These are phyloP conservation scores for Temnothorax rugatulus DNA, from an alignment of 2,888 invertebrate species.

Conservation along the genomic window DNA sequence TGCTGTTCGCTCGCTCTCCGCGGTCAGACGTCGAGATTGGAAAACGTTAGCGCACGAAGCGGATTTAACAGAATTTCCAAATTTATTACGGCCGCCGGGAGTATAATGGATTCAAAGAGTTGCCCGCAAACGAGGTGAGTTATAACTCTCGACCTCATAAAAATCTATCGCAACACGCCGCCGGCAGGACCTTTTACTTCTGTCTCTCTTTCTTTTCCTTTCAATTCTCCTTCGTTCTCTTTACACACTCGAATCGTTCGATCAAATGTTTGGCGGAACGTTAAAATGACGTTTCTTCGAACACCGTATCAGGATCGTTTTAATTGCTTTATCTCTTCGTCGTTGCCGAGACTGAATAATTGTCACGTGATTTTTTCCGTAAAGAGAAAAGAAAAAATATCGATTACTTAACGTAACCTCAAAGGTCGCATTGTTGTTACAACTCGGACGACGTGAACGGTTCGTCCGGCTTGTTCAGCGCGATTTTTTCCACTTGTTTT, in stretches of 20 bases:
- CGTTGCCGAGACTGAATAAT: slow-evolving; percentile 5
- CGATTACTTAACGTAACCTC: background rate
- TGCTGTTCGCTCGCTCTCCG: slow-evolving; percentile 33
- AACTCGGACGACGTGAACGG: slow-evolving; percentile 45
- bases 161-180: slow-evolving; percentile 53
- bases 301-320: background rate
- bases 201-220: background rate
- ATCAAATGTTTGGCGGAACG: background rate
- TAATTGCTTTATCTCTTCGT: background rate
- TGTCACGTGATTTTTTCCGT: background rate
- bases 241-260: slow-evolving; percentile 4
- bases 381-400: slow-evolving; percentile 5
- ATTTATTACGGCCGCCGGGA: slow-evolving; percentile 54
- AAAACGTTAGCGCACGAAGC: slow-evolving; percentile 61
- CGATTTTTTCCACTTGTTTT: slow-evolving; percentile 69
- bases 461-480: slow-evolving; percentile 36
- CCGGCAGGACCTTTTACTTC: background rate
- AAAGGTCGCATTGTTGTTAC: background rate
- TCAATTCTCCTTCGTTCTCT: slow-evolving; percentile 11
- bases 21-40: slow-evolving; percentile 64
- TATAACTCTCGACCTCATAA: slow-evolving; percentile 54
- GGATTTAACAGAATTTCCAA: slow-evolving; percentile 56
- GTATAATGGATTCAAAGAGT: slow-evolving; percentile 56
- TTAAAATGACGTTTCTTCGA: slow-evolving; percentile 19
- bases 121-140: slow-evolving; percentile 53